Evolutionary conservation across 2,888 invertebrate genomes (phyloP).

Genomic region (Eupithecia vulgata): DNA sequence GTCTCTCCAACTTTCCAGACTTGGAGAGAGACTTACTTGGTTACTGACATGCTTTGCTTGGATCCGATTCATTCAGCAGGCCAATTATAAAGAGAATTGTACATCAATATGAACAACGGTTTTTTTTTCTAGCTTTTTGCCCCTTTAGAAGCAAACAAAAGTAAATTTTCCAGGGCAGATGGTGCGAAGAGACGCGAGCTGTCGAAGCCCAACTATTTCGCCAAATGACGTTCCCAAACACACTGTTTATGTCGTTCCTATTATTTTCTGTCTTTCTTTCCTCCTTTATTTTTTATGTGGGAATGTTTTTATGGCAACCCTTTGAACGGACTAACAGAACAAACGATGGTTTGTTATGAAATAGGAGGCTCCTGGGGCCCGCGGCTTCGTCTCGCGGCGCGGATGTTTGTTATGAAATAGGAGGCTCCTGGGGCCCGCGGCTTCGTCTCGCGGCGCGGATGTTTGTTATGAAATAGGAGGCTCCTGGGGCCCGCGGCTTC

Average conservation of each 20-base stretch:
- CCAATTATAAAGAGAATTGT: not conserved
- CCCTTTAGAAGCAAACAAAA: not conserved
- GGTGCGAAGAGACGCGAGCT: constrained; percentile 18
- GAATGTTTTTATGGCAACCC: constrained; percentile 34
- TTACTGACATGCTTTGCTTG: not conserved
- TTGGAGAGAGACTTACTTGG: too few relatives aligned
- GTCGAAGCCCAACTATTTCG: constrained; percentile 47
- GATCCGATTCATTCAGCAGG: not conserved
- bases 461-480: constrained; percentile 18
- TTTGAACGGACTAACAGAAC: constrained; percentile 22
- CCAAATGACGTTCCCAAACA: constrained; percentile 36
- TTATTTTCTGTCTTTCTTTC: constrained; percentile 49
- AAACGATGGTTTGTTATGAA: constrained; percentile 28
- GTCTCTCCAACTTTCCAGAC: not conserved
- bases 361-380: constrained; percentile 8
- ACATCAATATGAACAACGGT: not conserved
- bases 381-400: not conserved
- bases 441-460: not conserved
- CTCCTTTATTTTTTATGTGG: constrained; percentile 34
- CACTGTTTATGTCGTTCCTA: constrained; percentile 47
- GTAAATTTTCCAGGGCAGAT: constrained; percentile 12
- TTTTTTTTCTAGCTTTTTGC: not conserved
- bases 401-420: constrained; percentile 19
- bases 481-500: not conserved
- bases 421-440: constrained; percentile 1